Evolutionary conservation across 2,888 invertebrate genomes (phyloP), one percentile per base, ranked within the genome.

Genomic region (Oscheius sp.): DNA sequence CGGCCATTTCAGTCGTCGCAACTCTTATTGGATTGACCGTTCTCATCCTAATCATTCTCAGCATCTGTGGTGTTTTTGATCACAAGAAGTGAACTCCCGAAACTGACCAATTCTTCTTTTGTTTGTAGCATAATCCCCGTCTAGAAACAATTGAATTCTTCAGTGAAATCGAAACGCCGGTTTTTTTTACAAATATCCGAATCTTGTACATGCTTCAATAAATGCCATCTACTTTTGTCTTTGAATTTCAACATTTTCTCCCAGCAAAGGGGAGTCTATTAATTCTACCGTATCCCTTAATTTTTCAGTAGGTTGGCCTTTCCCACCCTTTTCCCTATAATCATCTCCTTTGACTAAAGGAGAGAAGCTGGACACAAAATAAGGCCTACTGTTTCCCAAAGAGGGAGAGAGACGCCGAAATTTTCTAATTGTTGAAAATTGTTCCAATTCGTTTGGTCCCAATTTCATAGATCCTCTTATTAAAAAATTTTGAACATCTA

Each of bases 1-100:
- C 83, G 17, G 76, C 82, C 48, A 77, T 84, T 45, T 46, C 82
- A 10, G 72, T 75, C 33, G 46, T 78, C 6, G 64, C 78, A 46
- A 34, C 55, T 25, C 37, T 72, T 45, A 39, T 73, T 45, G 27
- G 78, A n/a, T 52, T 78, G 15, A 50, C 69, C 4, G 63, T 71
- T 23, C 37, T 73, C 64, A 69, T 72, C 29, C 58, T 75, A 20
- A 52, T 75, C 53, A 75, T 75, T 45, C 69, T 75, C 37, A 37
- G 31, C 10, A 53, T 69, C n/a, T 34, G 46, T n/a, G 74, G 74
- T 17, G 74, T 74, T 4, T 69, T 74, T 55, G 52, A 70, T 8
- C 64, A 73, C 52, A 69, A 69, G 33, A 63, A 63, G 31, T 55
- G 17, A 64, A 42, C 27, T 29, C 17, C 17, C 37, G 17, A 20